Evolutionary conservation across 2,113 vertebrate species (phyloP), one percentile per base, ranked within the genome.

Genomic region (Chaetodon trifascialis): DNA sequence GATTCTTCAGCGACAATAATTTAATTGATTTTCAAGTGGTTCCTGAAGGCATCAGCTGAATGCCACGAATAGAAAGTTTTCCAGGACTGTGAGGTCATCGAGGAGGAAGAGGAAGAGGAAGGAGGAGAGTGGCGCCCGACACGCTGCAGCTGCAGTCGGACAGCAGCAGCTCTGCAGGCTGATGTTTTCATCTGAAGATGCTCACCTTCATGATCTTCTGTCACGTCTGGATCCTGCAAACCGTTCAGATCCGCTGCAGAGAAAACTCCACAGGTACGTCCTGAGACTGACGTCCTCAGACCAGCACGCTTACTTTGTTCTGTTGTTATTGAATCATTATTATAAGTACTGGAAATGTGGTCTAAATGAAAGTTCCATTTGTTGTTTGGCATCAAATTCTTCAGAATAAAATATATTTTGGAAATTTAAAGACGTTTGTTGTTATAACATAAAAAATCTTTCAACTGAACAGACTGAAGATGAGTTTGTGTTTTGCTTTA

Each of bases 231-330:
- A 44, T 88, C 44, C 73, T 85, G 16, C 60, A n/a, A 21, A 9
- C 65, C 12, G 69, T 8, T 71, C 38, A 82, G 83, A 64, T 58
- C 58, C 0, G 3, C 81, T 79, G 83, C 75, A 56, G 17, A 4
- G 70, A 47, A 46, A 77, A 47, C 84, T 23, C 19, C 30, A 65
- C 86, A 77, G 91, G 84, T 89, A 89, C n/a, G 17, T 30, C n/a
- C n/a, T n/a, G n/a, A n/a, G n/a, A n/a, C n/a, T n/a, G n/a, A 89
- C n/a, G 17, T 30, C 30, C 30, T 30, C 30, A 30, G 30, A 30
- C 30, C 30, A 30, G n/a, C n/a, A n/a, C n/a, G n/a, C n/a, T 30
- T 30, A 2, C 30, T 30, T 30, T 30, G 30, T n/a, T n/a, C n/a
- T n/a, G 30, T 30, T 30, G 3, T 30, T 30, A 30, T 30, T 30